Evolutionary conservation across 2,797 vertebrate genomes (phyloP).

Genomic region (Peromyscus eremicus): DNA sequence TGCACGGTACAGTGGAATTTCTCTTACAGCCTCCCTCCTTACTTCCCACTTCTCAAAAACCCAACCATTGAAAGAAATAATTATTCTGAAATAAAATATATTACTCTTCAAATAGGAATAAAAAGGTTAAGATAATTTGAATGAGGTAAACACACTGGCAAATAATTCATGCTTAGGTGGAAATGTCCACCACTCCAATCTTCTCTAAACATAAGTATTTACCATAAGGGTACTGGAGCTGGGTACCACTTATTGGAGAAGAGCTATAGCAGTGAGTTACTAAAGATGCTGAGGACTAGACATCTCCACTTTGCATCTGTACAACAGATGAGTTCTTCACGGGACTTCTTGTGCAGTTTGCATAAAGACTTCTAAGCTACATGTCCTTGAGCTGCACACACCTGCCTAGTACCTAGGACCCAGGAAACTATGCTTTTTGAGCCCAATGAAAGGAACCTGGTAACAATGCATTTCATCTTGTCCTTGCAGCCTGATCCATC

Average conservation of each 20-base stretch:
- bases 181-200: not conserved
- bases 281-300: not conserved
- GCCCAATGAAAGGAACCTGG: not conserved
- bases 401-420: not conserved
- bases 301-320: not conserved
- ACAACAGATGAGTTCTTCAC: not conserved
- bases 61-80: not conserved
- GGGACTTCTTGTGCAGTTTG: not conserved
- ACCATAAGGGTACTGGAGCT: not conserved
- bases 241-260: not conserved
- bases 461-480: accelerated
- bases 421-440: not conserved
- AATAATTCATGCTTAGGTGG: not conserved
- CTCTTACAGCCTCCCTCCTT: not conserved
- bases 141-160: not conserved
- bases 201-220: not conserved
- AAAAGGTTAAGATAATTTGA: not conserved
- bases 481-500: not conserved
- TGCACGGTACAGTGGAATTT: too few relatives aligned
- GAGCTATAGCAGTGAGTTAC: not conserved
- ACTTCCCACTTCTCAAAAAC: not conserved
- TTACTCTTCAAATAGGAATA: not conserved
- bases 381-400: not conserved
- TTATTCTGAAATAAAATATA: not conserved
- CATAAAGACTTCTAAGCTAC: not conserved